These are phyloP conservation scores for Phragmatobia fuliginosa DNA, from an alignment of 2,888 invertebrate species.

Conservation along the genomic window DNA sequence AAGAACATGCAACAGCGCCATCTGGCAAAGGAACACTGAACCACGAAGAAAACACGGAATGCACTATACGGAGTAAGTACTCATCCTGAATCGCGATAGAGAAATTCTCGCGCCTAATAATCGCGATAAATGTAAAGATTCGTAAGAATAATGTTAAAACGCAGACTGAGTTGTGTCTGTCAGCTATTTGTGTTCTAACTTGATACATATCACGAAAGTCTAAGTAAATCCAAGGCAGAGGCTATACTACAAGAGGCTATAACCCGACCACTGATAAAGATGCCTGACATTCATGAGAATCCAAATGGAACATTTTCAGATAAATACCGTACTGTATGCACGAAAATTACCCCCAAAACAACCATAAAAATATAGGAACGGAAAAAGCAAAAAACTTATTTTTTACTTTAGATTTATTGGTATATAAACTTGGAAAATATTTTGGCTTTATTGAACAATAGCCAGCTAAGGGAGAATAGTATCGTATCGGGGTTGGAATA, in stretches of 20 bases:
- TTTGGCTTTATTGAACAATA: constrained; percentile 34
- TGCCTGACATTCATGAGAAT: too few species aligned
- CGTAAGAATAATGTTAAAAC: too few species aligned
- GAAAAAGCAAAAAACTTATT: constrained; percentile 30
- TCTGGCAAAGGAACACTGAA: too few species aligned
- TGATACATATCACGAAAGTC: background rate
- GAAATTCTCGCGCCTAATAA: too few species aligned
- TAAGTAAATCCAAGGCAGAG: background rate
- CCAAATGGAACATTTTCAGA: background rate
- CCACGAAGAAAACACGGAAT: too few species aligned
- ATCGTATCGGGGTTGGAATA: constrained; percentile 37
- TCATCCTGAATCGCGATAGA: too few species aligned
- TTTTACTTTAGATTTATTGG: constrained; percentile 36
- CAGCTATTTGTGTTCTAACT: background rate
- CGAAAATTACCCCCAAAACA: constrained; percentile 18
- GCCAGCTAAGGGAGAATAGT: constrained; percentile 15
- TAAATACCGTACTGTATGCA: background rate
- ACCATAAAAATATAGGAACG: constrained; percentile 31
- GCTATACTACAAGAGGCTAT: background rate
- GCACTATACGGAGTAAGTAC: too few species aligned
- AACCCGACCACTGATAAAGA: background rate
- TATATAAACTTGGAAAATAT: constrained; percentile 43
- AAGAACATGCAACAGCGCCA: too few species aligned
- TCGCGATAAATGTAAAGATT: too few species aligned
- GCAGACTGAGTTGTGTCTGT: too few species aligned